Evolutionary conservation across 2,888 invertebrate species (phyloP), one percentile per base, ranked within the genome.

Genomic region (Tachystola acroxantha): DNA sequence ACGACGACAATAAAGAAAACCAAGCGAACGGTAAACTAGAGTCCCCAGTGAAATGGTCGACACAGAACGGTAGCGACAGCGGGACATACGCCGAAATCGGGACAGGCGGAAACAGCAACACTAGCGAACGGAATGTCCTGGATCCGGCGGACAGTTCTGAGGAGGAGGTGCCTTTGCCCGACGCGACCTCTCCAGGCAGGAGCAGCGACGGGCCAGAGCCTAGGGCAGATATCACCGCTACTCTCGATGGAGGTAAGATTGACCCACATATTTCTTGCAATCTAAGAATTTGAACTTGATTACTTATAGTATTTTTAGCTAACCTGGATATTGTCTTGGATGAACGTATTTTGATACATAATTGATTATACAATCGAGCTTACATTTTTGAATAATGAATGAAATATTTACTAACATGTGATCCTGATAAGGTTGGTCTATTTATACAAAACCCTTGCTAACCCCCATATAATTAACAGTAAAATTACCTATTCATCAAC

Each of bases 71-170:
- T 2, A 85, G 87, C 33, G 88, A 88, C 45, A 87, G 87, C 43
- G 86, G 87, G 1, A 88, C 88, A 10, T 88, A 88, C 43, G 88
- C 88, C 7, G 88, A 88, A 56, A 87, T 87, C 10, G 84, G 86
- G 3, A 81, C 72, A 9, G 85, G 76, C n/a, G 77, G 70, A 1
- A 81, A 71, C 43, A 80, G 82, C 37, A 73, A 80, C 34, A 69
- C 76, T 2, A 85, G 84, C 36, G 88, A 88, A 42, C 69, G 85
- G 42, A 81, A 87, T 40, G 73, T 86, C 14, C 52, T 87, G 43
- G 88, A 88, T 35, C 85, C 87, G 4, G 86, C 77, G 6, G 87
- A 87, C 42, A 87, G 87, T 44, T 87, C 87, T 5, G 87, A 87
- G 37, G 88, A 88, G 43, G 88, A 88, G 45, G 77, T 87, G 30